These are phyloP conservation scores for Meiosimyza platycephala DNA, from an alignment of 2,888 invertebrate genomes.

Conservation along the genomic window DNA sequence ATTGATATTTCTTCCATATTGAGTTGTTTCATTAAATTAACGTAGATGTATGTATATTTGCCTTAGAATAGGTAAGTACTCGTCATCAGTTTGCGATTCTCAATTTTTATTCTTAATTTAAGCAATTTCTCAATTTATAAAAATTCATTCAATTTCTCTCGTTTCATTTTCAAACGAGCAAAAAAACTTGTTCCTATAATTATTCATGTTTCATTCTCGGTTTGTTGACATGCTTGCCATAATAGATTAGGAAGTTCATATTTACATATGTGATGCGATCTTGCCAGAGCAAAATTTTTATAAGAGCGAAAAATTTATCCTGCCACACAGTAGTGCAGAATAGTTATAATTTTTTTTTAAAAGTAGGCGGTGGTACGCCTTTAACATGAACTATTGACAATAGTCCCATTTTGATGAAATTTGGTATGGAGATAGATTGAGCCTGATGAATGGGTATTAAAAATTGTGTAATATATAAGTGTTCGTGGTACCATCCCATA, in stretches of 20 bases:
- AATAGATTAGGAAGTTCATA: not conserved
- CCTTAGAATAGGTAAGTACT: not conserved
- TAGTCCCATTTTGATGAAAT: no score
- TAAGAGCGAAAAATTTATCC: no score
- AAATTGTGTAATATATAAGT: no score
- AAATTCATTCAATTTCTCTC: slow-evolving; percentile 2
- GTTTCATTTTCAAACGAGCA: not conserved
- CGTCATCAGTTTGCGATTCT: slow-evolving; percentile 4
- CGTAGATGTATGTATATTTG: not conserved
- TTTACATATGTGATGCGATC: not conserved
- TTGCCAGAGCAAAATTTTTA: no score
- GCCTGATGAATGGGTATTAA: no score
- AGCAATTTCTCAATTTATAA: slow-evolving; percentile 11
- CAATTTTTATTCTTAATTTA: not conserved
- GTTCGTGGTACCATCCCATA: no score
- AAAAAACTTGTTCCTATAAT: not conserved
- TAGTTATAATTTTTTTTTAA: no score
- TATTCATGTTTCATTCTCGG: not conserved
- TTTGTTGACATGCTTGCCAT: not conserved
- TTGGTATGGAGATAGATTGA: no score
- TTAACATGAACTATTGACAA: no score
- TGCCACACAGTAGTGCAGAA: no score
- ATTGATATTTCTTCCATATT: not conserved
- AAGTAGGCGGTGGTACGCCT: no score
- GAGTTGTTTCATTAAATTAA: not conserved